phyloP scores from a whole-genome alignment of 2,888 invertebrate genomes.

The Melinaea marsaeus region DNA sequence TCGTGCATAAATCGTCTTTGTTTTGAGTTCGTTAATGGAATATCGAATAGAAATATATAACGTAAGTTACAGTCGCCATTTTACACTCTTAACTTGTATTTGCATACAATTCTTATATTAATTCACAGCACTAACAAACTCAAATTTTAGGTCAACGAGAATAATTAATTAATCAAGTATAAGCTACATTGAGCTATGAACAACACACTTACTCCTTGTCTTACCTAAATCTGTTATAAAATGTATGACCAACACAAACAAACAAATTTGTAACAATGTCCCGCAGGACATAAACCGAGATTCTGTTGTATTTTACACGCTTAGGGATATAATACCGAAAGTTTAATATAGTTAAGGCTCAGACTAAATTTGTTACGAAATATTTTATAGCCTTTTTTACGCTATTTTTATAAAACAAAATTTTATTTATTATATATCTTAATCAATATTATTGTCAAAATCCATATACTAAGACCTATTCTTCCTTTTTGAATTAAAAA shows the following conservation, averaged over 20 bases:
- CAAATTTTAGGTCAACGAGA: not conserved
- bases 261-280: constrained; percentile 22
- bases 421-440: no score
- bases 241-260: constrained; percentile 22
- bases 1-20: no score
- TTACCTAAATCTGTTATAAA: constrained; percentile 18
- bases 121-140: not conserved
- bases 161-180: not conserved
- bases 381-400: no score
- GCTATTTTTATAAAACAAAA: no score
- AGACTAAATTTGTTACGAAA: no score
- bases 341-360: no score
- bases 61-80: no score
- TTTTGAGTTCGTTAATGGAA: no score
- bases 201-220: not conserved
- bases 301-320: constrained; percentile 17
- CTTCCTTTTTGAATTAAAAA: no score
- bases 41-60: no score
- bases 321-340: not conserved
- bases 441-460: no score
- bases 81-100: not conserved
- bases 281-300: constrained; percentile 22
- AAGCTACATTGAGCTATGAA: not conserved
- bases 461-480: no score
- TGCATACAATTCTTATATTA: not conserved